Evolutionary conservation across 2,797 vertebrate genomes (phyloP).

Genomic region (Simalia tracyae): DNA sequence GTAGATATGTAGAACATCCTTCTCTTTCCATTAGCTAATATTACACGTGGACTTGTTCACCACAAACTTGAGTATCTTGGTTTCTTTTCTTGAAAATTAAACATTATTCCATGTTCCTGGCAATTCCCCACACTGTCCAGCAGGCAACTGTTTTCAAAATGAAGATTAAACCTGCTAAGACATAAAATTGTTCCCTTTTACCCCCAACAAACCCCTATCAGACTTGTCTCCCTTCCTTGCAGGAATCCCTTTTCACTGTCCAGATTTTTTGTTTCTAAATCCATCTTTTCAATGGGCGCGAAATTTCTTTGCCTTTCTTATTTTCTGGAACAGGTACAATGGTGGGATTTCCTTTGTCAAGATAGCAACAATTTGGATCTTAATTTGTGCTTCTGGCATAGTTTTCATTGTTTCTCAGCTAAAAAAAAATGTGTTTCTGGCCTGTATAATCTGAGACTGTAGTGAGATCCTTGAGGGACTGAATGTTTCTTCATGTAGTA

Average conservation of each 20-base stretch:
- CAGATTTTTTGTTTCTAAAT: neutral
- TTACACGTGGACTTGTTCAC: neutral
- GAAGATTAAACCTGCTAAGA: neutral
- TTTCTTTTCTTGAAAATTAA: neutral
- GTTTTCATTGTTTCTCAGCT: neutral
- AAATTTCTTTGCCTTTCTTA: neutral
- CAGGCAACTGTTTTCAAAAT: neutral
- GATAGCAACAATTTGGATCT: neutral
- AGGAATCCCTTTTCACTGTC: neutral
- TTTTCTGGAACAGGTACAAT: neutral
- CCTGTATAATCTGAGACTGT: neutral
- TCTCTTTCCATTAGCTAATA: neutral
- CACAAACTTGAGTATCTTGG: neutral
- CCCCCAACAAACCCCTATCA: neutral
- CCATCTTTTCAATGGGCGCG: neutral
- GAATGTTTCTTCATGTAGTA: too few relatives aligned
- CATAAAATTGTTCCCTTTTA: neutral
- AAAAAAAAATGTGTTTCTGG: neutral
- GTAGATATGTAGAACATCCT: neutral
- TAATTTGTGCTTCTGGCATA: neutral
- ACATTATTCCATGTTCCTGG: neutral
- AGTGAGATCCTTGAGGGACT: neutral
- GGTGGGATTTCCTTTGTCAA: neutral
- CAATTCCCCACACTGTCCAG: neutral
- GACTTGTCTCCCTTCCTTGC: neutral